phyloP scores from a whole-genome alignment of 2,888 invertebrate species.

The Plagodis pulveraria region DNA sequence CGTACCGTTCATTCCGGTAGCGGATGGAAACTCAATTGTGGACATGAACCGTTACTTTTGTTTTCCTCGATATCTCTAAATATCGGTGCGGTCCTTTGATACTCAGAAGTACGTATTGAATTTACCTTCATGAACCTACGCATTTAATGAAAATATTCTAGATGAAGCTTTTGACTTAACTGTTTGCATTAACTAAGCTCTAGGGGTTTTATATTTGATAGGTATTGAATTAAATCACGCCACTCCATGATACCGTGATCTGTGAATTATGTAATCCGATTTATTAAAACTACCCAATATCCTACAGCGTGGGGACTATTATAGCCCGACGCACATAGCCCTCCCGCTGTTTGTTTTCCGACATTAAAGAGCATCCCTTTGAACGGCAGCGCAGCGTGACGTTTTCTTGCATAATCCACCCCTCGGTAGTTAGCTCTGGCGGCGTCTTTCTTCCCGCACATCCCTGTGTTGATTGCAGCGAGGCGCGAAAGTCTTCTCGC shows the following conservation, averaged over 20 bases:
- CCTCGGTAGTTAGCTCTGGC: conserved; percentile 67
- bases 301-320: conserved; percentile 30
- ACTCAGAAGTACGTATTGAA: no score
- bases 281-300: conserved; percentile 46
- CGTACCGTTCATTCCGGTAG: conserved; percentile 7
- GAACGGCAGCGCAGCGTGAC: conserved; percentile 61
- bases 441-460: conserved; percentile 63
- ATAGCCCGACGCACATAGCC: conserved; percentile 37
- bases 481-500: conserved; percentile 78
- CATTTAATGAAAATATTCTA: no score
- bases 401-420: conserved; percentile 72
- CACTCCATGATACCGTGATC: conserved; percentile 32
- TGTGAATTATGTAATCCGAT: conserved; percentile 38
- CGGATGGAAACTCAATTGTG: conserved; percentile 29
- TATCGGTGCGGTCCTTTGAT: conserved; percentile 6
- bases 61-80: conserved; percentile 5
- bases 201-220: neutral
- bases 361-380: conserved; percentile 60
- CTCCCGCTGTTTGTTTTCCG: conserved; percentile 77
- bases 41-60: conserved; percentile 28
- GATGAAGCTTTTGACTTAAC: no score
- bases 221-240: conserved; percentile 25
- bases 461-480: conserved; percentile 70
- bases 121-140: no score
- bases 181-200: neutral